Evolutionary conservation across 1,140 invertebrate species (phyloP).

Genomic region (Gerris buenoi): DNA sequence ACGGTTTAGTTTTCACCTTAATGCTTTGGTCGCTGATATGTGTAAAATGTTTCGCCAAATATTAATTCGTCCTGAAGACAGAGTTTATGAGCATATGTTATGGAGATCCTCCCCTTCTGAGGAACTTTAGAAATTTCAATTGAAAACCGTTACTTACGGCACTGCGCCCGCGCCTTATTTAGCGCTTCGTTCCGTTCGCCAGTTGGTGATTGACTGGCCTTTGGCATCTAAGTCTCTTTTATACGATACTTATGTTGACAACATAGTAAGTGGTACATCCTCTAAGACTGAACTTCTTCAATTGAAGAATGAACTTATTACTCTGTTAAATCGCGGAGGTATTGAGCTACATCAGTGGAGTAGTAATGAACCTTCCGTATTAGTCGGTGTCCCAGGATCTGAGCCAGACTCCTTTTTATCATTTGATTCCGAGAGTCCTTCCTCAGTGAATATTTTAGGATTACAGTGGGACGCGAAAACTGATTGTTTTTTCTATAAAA

Average conservation of each 20-base stretch:
- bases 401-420: too few species aligned
- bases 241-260: conserved; percentile 33
- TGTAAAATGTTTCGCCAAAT: conserved; percentile 22
- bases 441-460: conserved; percentile 13
- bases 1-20: not conserved
- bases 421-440: not conserved
- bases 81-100: conserved; percentile 18
- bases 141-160: conserved; percentile 29
- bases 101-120: conserved; percentile 16
- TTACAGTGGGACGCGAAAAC: conserved; percentile 14
- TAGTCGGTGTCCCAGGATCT: not conserved
- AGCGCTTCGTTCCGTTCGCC: conserved; percentile 25
- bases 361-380: not conserved
- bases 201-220: conserved; percentile 24
- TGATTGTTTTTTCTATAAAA: conserved; percentile 13
- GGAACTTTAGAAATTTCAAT: conserved; percentile 19
- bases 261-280: conserved; percentile 28
- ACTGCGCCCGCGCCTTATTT: conserved; percentile 25
- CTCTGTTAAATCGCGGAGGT: conserved; percentile 13
- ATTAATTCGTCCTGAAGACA: conserved; percentile 11
- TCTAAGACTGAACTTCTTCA: conserved; percentile 14
- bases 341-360: conserved; percentile 17
- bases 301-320: conserved; percentile 13
- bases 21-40: not conserved
- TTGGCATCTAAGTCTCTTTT: conserved; percentile 20